A percentile compares a stretch with the other conserved stretches of the same genome.
Evolutionary conservation across 2,888 invertebrate species (phyloP).

Genomic region (Litoditis marina): DNA sequence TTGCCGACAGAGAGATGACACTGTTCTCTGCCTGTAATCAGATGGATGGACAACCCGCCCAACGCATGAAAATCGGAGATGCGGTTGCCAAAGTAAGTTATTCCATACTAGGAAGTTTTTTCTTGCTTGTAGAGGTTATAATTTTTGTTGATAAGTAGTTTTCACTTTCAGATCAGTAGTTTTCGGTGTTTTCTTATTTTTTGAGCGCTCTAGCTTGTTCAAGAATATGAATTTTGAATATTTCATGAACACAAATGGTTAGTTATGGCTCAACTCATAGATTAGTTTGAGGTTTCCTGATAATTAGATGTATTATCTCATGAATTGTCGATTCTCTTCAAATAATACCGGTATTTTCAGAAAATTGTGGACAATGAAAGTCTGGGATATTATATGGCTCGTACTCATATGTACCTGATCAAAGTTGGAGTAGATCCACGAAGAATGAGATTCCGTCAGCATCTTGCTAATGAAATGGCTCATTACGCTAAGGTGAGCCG

Average conservation of each 20-base stretch:
- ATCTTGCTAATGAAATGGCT: slow-evolving; percentile 99
- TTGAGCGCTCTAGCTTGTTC: too few species aligned
- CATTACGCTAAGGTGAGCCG: slow-evolving; percentile 85
- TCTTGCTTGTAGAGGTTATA: too few species aligned
- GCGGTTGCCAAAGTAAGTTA: slow-evolving; percentile 74
- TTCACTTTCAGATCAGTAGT: too few species aligned
- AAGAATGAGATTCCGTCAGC: slow-evolving; percentile 89
- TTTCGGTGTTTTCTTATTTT: too few species aligned
- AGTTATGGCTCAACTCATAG: too few species aligned
- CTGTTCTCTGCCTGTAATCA: slow-evolving; percentile 94
- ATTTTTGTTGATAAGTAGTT: too few species aligned
- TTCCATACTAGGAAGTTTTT: too few species aligned
- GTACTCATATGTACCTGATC: slow-evolving; percentile 83
- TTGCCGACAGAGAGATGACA: slow-evolving; percentile 73
- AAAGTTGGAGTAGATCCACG: slow-evolving; percentile 82
- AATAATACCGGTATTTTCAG: slow-evolving; percentile 54
- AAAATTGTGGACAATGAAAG: slow-evolving; percentile 90
- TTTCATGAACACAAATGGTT: too few species aligned
- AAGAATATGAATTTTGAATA: too few species aligned
- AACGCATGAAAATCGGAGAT: slow-evolving; percentile 76
- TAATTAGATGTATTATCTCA: too few species aligned
- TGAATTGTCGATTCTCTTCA: too few species aligned
- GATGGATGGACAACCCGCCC: slow-evolving; percentile 89
- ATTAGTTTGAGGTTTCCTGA: too few species aligned
- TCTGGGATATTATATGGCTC: slow-evolving; percentile 92